These are phyloP conservation scores for Dorcus hopei DNA, from an alignment of 2,888 invertebrate genomes.

Conservation along the genomic window DNA sequence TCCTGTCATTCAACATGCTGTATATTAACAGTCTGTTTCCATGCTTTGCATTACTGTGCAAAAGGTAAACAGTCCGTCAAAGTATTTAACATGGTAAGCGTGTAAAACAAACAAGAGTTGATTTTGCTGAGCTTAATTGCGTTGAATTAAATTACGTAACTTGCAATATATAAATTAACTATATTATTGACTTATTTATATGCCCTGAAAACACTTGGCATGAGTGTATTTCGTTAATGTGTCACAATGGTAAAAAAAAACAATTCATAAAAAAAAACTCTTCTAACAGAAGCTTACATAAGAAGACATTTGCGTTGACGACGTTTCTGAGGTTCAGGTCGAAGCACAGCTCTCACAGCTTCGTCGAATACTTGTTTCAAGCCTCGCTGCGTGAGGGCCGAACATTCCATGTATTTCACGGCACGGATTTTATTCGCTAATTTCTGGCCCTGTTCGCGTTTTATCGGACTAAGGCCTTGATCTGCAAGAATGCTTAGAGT, in stretches of 20 bases:
- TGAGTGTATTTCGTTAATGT: slow-evolving; percentile 13
- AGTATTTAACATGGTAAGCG: no score
- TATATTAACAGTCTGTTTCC: no score
- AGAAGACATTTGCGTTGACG: slow-evolving; percentile 83
- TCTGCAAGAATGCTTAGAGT: slow-evolving; percentile 87
- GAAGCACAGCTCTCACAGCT: slow-evolving; percentile 93
- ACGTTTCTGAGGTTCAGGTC: slow-evolving; percentile 94
- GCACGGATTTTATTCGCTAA: slow-evolving; percentile 98
- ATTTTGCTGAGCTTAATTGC: no score
- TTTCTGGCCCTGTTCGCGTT: slow-evolving; percentile 97
- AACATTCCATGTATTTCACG: slow-evolving; percentile 99
- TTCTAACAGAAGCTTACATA: slow-evolving; percentile 37
- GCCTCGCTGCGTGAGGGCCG: slow-evolving; percentile 96
- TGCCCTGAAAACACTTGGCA: slow-evolving; percentile 17
- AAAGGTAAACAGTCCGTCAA: no score
- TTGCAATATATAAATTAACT: slow-evolving; percentile 12
- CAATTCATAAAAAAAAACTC: not conserved
- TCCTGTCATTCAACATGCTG: no score
- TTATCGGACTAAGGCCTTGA: slow-evolving; percentile 93
- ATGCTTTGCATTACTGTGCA: no score
- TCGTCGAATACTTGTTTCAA: slow-evolving; percentile 99
- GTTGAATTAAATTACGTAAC: not conserved
- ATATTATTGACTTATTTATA: slow-evolving; percentile 18
- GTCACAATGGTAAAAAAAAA: slow-evolving; percentile 1
- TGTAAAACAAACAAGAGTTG: no score